phyloP scores from a whole-genome alignment of 2,797 vertebrate species.

The Scolopax bukidnonensis region DNA sequence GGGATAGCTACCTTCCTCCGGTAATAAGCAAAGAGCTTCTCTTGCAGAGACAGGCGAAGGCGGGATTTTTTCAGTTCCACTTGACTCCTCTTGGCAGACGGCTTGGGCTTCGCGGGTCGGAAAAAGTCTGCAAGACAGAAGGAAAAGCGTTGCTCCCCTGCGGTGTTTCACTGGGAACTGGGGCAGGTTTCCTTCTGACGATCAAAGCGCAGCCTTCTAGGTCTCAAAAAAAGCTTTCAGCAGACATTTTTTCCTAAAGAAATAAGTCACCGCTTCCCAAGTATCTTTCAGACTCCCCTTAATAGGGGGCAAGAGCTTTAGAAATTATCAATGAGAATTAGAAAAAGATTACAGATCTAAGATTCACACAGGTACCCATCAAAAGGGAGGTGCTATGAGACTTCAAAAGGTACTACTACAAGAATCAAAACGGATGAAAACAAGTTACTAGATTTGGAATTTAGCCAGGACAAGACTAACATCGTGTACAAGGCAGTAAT shows the following conservation, averaged over 20 bases:
- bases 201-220: not conserved
- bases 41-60: constrained; percentile 92
- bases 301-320: too few relatives aligned
- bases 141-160: not conserved
- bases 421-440: not conserved
- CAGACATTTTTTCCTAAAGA: not conserved
- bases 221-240: not conserved
- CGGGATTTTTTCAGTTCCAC: constrained; percentile 84
- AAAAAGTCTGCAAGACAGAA: constrained; percentile 74
- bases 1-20: constrained; percentile 88
- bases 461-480: not conserved
- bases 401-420: not conserved
- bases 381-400: not conserved
- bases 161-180: not conserved
- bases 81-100: constrained; percentile 77
- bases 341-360: too few relatives aligned
- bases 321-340: too few relatives aligned
- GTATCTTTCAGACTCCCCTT: too few relatives aligned
- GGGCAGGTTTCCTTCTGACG: too few relatives aligned
- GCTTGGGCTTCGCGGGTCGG: constrained; percentile 73
- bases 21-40: constrained; percentile 91
- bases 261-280: too few relatives aligned
- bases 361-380: not conserved
- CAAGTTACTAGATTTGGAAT: not conserved
- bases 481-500: not conserved